Conservation (phyloP, 2,888 invertebrate species). For the Brenthis daphne region DNA sequence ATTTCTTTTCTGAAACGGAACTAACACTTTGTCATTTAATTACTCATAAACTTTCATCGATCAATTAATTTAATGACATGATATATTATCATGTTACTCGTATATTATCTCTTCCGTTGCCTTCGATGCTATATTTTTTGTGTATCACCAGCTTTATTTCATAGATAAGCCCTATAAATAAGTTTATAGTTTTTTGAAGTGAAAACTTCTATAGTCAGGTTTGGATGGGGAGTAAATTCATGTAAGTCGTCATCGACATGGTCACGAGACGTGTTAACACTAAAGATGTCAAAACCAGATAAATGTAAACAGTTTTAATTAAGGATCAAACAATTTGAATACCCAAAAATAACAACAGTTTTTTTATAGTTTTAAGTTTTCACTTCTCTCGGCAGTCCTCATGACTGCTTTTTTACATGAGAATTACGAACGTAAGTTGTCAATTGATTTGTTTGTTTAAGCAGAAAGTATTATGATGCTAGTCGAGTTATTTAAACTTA, state of each 20-base stretch:
- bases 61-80: constrained; percentile 26
- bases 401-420: constrained; percentile 5
- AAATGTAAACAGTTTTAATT: no score
- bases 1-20: neutral
- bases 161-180: constrained; percentile 17
- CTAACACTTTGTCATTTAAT: constrained; percentile 3
- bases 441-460: constrained; percentile 46
- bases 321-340: no score
- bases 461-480: constrained; percentile 77
- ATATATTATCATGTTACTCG: constrained; percentile 29
- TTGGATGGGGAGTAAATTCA: no score
- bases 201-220: no score
- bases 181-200: constrained; percentile 2
- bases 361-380: no score
- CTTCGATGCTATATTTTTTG: constrained; percentile 21
- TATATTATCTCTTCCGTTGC: constrained; percentile 19
- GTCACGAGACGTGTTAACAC: no score
- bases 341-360: no score
- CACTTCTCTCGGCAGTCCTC: no score
- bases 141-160: constrained; percentile 22
- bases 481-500: constrained; percentile 61
- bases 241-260: no score
- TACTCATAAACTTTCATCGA: constrained; percentile 8
- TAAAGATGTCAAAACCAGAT: no score
- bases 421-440: constrained; percentile 46